These are phyloP conservation scores for Lithobates sylvaticus DNA, from an alignment of 2,797 vertebrate genomes.

Conservation along the genomic window DNA sequence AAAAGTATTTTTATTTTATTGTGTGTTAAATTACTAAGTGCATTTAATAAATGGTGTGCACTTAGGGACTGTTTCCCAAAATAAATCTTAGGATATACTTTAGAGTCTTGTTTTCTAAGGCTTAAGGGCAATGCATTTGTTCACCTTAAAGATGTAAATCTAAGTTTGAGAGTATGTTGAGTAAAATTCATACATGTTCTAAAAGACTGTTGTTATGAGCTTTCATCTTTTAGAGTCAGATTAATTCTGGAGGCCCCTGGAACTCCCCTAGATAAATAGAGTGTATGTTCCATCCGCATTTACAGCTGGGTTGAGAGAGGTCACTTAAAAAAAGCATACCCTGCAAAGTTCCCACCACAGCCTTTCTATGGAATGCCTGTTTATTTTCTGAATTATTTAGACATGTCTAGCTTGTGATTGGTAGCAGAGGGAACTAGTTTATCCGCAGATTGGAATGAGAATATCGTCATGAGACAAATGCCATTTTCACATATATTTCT, in stretches of 20 bases:
- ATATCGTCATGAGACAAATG: constrained; percentile 30
- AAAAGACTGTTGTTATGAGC: constrained; percentile 28
- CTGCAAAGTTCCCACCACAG: constrained; percentile 54
- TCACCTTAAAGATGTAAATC: constrained; percentile 63
- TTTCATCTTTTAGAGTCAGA: constrained; percentile 46
- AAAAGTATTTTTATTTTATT: constrained; percentile 37
- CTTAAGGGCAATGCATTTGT: constrained; percentile 68
- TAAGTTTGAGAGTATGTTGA: constrained; percentile 25
- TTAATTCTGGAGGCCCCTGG: constrained; percentile 36
- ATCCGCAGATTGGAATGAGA: constrained; percentile 33
- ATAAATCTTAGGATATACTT: constrained; percentile 71
- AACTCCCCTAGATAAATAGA: constrained; percentile 36
- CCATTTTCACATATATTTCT: constrained; percentile 26
- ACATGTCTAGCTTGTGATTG: constrained; percentile 53
- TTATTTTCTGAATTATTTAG: constrained; percentile 58
- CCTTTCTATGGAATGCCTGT: constrained; percentile 51
- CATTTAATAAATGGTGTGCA: too few species aligned
- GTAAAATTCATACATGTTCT: constrained; percentile 21
- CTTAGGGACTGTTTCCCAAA: constrained; percentile 64
- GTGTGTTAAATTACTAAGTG: background rate
- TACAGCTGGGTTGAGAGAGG: constrained; percentile 50
- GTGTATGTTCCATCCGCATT: constrained; percentile 46
- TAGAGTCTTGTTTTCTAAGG: constrained; percentile 69
- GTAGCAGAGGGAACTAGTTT: constrained; percentile 32
- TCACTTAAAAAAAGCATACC: constrained; percentile 59